phyloP scores from a whole-genome alignment of 2,888 invertebrate genomes.

The Nycteola revayana region DNA sequence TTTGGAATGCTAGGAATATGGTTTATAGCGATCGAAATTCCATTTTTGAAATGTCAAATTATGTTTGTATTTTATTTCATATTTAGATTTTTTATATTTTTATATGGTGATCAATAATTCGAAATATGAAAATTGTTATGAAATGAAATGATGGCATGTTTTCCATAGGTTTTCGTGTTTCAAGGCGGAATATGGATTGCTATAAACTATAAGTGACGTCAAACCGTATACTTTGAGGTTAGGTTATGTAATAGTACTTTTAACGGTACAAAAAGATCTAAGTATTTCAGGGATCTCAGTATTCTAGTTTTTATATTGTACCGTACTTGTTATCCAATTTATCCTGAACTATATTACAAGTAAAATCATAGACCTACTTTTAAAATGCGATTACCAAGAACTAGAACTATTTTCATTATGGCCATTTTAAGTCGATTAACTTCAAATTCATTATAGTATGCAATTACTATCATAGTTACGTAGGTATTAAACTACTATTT shows the following conservation, averaged over 20 bases:
- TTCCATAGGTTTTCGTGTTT: slow-evolving; percentile 28
- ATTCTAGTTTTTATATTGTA: slow-evolving; percentile 9
- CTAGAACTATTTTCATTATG: no score
- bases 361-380: no score
- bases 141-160: slow-evolving; percentile 23
- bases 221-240: slow-evolving; percentile 54
- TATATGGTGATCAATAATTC: no score
- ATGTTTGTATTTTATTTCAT: no score
- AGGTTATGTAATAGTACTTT: slow-evolving; percentile 70
- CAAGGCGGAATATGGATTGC: slow-evolving; percentile 19
- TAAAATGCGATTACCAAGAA: no score
- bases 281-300: slow-evolving; percentile 24
- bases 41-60: slow-evolving; percentile 1
- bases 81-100: no score
- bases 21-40: not conserved
- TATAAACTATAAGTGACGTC: slow-evolving; percentile 43
- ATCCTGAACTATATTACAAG: slow-evolving; percentile 5
- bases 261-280: slow-evolving; percentile 29
- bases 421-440: no score
- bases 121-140: no score
- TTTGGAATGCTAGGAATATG: slow-evolving; percentile 3
- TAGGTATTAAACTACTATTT: no score
- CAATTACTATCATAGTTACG: no score
- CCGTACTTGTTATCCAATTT: slow-evolving; percentile 11
- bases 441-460: no score